Conservation (phyloP, 1,140 invertebrate species). For the Drosophila athabasca region DNA sequence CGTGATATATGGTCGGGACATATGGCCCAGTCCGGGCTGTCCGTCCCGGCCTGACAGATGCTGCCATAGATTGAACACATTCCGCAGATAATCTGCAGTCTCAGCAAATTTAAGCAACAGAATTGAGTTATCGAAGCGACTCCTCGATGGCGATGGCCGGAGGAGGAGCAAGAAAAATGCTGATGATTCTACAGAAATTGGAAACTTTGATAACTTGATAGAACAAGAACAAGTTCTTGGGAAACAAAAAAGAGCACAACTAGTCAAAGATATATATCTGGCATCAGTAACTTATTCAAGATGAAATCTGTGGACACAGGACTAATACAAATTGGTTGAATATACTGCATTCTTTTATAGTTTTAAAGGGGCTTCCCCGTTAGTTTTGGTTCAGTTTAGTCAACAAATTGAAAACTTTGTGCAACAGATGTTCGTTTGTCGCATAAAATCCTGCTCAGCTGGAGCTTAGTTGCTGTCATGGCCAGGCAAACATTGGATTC, state of each 20-base stretch:
- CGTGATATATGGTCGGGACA: conserved; percentile 58
- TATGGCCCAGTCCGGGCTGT: conserved; percentile 49
- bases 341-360: not conserved
- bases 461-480: conserved; percentile 33
- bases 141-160: too few relatives aligned
- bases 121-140: conserved; percentile 43
- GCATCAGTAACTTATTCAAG: too few relatives aligned
- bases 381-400: too few relatives aligned
- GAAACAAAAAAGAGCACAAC: too few relatives aligned
- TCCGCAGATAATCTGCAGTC: conserved; percentile 62
- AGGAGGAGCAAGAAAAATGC: conserved; percentile 8
- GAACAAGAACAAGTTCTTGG: too few relatives aligned
- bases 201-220: conserved; percentile 9
- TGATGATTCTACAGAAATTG: conserved; percentile 20
- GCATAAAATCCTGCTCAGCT: conserved; percentile 28
- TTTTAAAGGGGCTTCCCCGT: not conserved
- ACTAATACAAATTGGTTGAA: too few relatives aligned
- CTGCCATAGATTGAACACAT: conserved; percentile 44
- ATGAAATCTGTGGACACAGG: too few relatives aligned
- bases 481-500: conserved; percentile 26
- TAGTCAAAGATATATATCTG: too few relatives aligned
- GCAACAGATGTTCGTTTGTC: conserved; percentile 37
- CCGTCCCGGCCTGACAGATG: conserved; percentile 54
- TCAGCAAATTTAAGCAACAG: conserved; percentile 51
- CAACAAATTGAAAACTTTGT: conserved; percentile 47